phyloP scores from a whole-genome alignment of 2,113 vertebrate genomes.

The Catharus bicknelli region DNA sequence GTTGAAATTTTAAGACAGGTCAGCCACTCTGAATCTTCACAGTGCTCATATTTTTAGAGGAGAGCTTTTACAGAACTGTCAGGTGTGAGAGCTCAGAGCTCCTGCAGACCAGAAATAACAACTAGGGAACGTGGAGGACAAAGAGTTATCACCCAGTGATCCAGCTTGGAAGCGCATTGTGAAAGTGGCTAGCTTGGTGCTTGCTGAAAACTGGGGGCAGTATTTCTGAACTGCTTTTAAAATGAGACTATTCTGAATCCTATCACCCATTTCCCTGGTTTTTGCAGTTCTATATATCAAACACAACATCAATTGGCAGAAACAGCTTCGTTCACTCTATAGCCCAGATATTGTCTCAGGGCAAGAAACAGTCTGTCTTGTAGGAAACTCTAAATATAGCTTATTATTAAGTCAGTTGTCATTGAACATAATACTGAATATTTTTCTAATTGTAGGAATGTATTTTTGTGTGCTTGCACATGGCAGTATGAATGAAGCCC shows the following conservation, averaged over 20 bases:
- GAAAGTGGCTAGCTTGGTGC: neutral
- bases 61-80: neutral
- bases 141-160: neutral
- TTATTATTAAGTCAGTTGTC: neutral
- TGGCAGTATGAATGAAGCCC: neutral
- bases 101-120: neutral
- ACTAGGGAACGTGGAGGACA: neutral
- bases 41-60: neutral
- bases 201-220: fast-evolving
- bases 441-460: neutral
- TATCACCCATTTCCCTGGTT: neutral
- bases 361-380: neutral
- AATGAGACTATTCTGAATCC: neutral
- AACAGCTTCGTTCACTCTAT: neutral
- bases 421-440: neutral
- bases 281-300: neutral
- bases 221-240: neutral
- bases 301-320: neutral
- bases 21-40: neutral
- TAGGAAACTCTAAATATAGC: neutral
- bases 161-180: fast-evolving
- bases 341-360: neutral
- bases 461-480: neutral
- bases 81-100: neutral
- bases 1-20: neutral